These are phyloP conservation scores for Coendou prehensilis DNA, from an alignment of 2,797 vertebrate species.

Conservation along the genomic window DNA sequence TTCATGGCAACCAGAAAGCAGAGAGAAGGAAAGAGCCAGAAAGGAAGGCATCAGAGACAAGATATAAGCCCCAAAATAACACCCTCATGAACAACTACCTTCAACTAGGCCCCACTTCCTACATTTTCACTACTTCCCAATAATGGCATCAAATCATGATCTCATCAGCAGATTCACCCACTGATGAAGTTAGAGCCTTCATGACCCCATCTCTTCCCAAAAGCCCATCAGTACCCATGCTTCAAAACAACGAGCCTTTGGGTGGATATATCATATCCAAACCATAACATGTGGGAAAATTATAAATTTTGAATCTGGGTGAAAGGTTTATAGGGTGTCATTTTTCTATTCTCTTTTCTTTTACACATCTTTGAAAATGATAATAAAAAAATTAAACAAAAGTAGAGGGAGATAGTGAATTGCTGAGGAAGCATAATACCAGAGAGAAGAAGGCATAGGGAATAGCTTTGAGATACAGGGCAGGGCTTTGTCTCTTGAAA, in stretches of 20 bases:
- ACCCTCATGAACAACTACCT: too few species aligned
- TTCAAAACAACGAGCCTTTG: background rate
- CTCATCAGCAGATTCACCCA: too few species aligned
- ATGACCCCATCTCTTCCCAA: too few species aligned
- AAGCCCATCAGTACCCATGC: background rate
- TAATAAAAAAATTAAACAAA: background rate
- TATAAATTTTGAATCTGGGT: background rate
- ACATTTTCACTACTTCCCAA: background rate
- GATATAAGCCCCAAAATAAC: background rate
- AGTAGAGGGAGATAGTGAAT: background rate
- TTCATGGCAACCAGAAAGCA: background rate
- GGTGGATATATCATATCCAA: background rate
- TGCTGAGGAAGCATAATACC: background rate
- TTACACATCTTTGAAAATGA: background rate
- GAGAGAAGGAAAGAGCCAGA: background rate
- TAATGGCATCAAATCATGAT: background rate
- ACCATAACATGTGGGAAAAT: background rate
- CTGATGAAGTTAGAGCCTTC: background rate
- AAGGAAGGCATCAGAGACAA: background rate
- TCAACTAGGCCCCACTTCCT: background rate
- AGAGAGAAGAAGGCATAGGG: background rate
- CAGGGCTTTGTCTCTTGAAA: background rate
- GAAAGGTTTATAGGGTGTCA: background rate
- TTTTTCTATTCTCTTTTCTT: background rate
- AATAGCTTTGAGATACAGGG: background rate